Evolutionary conservation across 2,113 vertebrate species (phyloP).

Genomic region (Cromileptes altivelis): DNA sequence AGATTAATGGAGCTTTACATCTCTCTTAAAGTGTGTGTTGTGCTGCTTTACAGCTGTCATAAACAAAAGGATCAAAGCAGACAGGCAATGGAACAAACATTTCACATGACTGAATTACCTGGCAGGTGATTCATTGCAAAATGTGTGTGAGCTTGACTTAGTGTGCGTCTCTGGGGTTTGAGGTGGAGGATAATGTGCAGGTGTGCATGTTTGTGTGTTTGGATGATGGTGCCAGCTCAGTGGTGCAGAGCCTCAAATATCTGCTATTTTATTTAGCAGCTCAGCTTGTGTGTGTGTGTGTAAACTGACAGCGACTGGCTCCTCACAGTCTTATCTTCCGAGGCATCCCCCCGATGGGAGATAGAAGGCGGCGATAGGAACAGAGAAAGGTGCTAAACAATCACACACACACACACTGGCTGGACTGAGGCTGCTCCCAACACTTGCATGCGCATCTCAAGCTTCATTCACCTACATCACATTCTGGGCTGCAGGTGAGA

Average conservation of each 20-base stretch:
- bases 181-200: neutral
- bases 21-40: neutral
- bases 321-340: constrained; percentile 20
- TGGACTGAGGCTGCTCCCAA: neutral
- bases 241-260: constrained; percentile 26
- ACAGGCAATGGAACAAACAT: neutral
- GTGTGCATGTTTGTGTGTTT: neutral
- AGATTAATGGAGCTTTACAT: neutral
- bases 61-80: neutral
- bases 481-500: neutral
- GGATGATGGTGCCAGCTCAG: constrained; percentile 9
- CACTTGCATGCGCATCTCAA: neutral
- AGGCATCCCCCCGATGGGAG: neutral
- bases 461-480: constrained; percentile 3
- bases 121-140: neutral
- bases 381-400: neutral
- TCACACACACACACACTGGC: constrained; percentile 13
- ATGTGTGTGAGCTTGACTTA: neutral
- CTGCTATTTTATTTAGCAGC: constrained; percentile 27
- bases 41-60: neutral
- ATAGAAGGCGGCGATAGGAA: constrained; percentile 32
- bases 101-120: constrained; percentile 24
- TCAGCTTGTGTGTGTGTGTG: constrained; percentile 1
- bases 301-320: constrained; percentile 24
- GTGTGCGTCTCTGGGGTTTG: constrained; percentile 5